Evolutionary conservation across 2,113 vertebrate genomes (phyloP), one percentile per base, ranked within the genome.

Genomic region (Brienomyrus longianalis): DNA sequence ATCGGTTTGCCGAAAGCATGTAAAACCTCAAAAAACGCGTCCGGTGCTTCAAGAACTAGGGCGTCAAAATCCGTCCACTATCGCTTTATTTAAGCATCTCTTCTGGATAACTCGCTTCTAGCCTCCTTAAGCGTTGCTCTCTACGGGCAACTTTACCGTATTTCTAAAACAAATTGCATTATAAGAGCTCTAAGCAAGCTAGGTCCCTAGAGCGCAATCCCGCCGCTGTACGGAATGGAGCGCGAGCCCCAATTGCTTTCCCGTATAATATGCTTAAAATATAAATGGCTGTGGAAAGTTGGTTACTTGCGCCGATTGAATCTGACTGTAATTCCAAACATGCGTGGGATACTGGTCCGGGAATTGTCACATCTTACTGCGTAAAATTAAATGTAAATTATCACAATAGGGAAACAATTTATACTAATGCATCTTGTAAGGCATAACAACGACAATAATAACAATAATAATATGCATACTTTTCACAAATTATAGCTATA

Each of bases 141-240:
- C 80, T 17, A 52, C 59, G 89, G 77, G 52, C 43, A 84, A 89
- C 77, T 88, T 88, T 62, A 48, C 54, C 19, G 15, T 59, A 84
- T 45, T 85, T 84, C n/a, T 43, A 54, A 83, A 83, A 83, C 50
- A 83, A 89, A 89, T 83, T 23, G 48, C 47, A 15, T 48, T 50
- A 23, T 11, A 89, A 54, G 31, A 83, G 77, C 52, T 59, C 21
- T 45, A 59, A 89, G 54, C 39, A 27, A 85, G 31, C 80, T 39
- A 10, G n/a, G 31, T 89, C 39, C 50, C 89, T 31, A 62, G 52
- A 62, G 80, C 39, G 13, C 77, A 43, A 47, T 47, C 35, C 74
- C 27, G n/a, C 5, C 17, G 80, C 39, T 48, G 51, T 48, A 13
- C 6, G 13, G 50, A 89, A 84, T n/a, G 9, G 35, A 62, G 21